A percentile compares a stretch with the other conserved stretches of the same genome.
Evolutionary conservation across 2,888 invertebrate genomes (phyloP).

Genomic region (Pherbina coryleti): DNA sequence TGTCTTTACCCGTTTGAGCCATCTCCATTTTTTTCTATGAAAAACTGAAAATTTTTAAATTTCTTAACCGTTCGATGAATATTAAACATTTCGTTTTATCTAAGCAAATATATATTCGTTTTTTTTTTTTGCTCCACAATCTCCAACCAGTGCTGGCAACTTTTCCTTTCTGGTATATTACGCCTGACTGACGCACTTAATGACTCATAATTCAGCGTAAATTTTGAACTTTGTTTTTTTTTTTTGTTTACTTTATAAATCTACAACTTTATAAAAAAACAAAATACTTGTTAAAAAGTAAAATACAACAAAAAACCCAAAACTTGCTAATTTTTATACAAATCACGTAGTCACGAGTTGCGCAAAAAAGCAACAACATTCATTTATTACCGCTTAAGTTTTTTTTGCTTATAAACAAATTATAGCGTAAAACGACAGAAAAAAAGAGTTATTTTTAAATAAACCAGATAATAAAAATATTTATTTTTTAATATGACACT

Average conservation of each 20-base stretch:
- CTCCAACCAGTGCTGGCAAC: background rate
- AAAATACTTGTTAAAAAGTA: background rate
- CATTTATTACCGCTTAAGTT: background rate
- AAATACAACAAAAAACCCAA: background rate
- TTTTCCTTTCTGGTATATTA: constrained; percentile 7
- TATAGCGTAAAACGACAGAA: background rate
- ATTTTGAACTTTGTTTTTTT: too few relatives aligned
- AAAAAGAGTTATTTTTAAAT: background rate
- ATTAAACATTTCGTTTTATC: too few relatives aligned
- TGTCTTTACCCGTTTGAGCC: too few relatives aligned
- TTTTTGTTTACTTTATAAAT: too few relatives aligned
- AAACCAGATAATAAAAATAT: background rate
- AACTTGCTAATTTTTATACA: constrained; percentile 15
- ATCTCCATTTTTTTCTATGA: too few relatives aligned
- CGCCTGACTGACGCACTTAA: background rate
- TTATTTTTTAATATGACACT: constrained; percentile 7
- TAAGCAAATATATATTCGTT: too few relatives aligned
- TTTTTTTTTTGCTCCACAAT: too few relatives aligned
- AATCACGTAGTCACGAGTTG: constrained; percentile 11
- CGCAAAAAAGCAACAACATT: background rate
- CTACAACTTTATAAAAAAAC: background rate
- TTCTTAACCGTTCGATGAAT: background rate
- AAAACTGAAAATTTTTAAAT: background rate
- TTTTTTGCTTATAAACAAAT: background rate
- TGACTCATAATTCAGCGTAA: background rate